phyloP scores from a whole-genome alignment of 2,888 invertebrate species.

The Drosophila dives region DNA sequence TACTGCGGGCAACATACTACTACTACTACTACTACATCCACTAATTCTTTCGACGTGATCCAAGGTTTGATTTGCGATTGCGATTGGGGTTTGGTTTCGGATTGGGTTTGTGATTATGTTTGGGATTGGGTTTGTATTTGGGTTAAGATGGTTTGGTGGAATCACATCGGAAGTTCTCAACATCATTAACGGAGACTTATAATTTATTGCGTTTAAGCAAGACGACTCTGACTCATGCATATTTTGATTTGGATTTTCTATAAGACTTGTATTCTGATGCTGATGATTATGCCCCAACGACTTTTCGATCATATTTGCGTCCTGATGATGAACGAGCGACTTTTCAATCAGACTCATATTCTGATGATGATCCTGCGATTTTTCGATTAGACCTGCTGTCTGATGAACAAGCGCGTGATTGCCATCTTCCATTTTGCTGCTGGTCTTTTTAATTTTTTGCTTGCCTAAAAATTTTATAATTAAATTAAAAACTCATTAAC shows the following conservation, averaged over 20 bases:
- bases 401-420: constrained; percentile 32
- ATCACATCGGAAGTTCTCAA: constrained; percentile 24
- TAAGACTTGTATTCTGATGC: constrained; percentile 16
- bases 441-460: constrained; percentile 1
- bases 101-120: background rate
- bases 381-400: constrained; percentile 13
- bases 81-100: background rate
- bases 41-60: constrained; percentile 23
- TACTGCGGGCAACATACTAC: constrained; percentile 33
- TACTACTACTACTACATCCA: constrained; percentile 11
- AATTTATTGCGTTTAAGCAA: constrained; percentile 33
- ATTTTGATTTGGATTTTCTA: constrained; percentile 21
- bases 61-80: constrained; percentile 5
- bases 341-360: background rate
- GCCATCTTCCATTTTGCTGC: constrained; percentile 39
- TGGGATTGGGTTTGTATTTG: background rate
- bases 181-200: constrained; percentile 31
- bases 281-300: background rate
- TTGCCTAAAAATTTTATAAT: constrained; percentile 25
- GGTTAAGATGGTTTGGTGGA: constrained; percentile 7
- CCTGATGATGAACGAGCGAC: constrained; percentile 4
- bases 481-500: background rate
- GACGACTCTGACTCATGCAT: constrained; percentile 21
- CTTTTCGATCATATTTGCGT: constrained; percentile 1
- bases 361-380: constrained; percentile 2